Conservation (phyloP, 2,888 invertebrate genomes). For the Melanostoma scalare region DNA sequence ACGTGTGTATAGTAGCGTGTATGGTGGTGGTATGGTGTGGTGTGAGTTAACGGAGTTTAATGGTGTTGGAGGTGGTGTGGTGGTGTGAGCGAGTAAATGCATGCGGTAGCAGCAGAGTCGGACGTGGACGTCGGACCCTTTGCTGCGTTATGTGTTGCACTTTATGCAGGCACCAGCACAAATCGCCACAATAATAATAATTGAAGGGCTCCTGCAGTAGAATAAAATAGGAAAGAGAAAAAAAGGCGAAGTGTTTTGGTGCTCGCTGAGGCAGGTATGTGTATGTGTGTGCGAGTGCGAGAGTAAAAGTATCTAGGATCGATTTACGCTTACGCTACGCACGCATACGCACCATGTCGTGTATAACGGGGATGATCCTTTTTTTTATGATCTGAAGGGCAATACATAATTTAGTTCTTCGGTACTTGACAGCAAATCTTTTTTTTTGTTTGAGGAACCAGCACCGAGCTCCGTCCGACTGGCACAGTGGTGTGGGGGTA, state of each 20-base stretch:
- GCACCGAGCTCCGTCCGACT: slow-evolving; percentile 4
- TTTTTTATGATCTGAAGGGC: slow-evolving; percentile 24
- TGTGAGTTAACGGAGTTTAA: slow-evolving; percentile 26
- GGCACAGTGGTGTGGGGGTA: slow-evolving; percentile 60
- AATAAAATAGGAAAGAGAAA: slow-evolving; percentile 26
- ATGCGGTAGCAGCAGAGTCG: neutral
- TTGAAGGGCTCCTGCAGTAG: slow-evolving; percentile 56
- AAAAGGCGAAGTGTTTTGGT: slow-evolving; percentile 43
- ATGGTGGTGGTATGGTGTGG: slow-evolving; percentile 32
- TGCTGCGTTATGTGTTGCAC: slow-evolving; percentile 44
- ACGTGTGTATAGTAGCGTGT: slow-evolving; percentile 53
- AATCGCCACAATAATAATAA: slow-evolving; percentile 58
- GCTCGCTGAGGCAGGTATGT: slow-evolving; percentile 46
- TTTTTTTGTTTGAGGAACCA: slow-evolving; percentile 5
- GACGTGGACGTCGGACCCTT: slow-evolving; percentile 47
- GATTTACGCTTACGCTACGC: slow-evolving; percentile 34
- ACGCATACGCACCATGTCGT: slow-evolving; percentile 35
- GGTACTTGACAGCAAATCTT: slow-evolving; percentile 68
- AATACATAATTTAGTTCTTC: slow-evolving; percentile 15
- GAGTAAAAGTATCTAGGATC: slow-evolving; percentile 49
- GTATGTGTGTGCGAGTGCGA: neutral
- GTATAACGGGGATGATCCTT: slow-evolving; percentile 53
- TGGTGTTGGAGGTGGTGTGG: slow-evolving; percentile 35
- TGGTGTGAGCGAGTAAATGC: slow-evolving; percentile 29
- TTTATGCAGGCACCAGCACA: slow-evolving; percentile 73